These are phyloP conservation scores for Dinoponera quadriceps DNA, from an alignment of 1,140 invertebrate genomes.

Conservation along the genomic window DNA sequence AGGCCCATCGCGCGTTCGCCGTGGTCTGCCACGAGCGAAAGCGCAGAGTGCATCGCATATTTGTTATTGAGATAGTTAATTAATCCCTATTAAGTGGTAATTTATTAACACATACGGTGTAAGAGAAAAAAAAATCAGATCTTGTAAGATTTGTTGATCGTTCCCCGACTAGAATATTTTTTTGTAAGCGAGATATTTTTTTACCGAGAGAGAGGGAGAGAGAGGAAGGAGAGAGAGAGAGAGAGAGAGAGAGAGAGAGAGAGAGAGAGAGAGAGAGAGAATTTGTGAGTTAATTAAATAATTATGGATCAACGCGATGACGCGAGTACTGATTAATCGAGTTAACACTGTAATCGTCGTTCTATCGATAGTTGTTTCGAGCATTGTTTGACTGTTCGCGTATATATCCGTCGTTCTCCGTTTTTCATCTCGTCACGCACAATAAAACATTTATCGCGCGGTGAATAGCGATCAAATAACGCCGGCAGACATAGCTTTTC, in stretches of 20 bases:
- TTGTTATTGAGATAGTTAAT: slow-evolving; percentile 40
- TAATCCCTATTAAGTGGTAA: slow-evolving; percentile 22
- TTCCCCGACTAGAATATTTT: slow-evolving; percentile 46
- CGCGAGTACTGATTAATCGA: slow-evolving; percentile 22
- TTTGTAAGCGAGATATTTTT: slow-evolving; percentile 46
- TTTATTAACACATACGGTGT: slow-evolving; percentile 25
- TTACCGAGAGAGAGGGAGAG: slow-evolving; percentile 11
- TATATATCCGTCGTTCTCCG: slow-evolving; percentile 14
- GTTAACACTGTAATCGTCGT: slow-evolving; percentile 31
- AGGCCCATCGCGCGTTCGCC: not conserved
- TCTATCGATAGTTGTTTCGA: slow-evolving; percentile 33
- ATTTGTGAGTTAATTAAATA: slow-evolving; percentile 10
- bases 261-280: slow-evolving; percentile 8
- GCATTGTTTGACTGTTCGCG: slow-evolving; percentile 16
- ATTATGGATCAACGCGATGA: slow-evolving; percentile 11
- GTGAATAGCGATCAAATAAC: not conserved
- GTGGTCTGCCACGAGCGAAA: not conserved
- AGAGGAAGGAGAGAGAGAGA: not conserved
- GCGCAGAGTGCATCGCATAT: slow-evolving; percentile 4
- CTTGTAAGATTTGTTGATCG: slow-evolving; percentile 45
- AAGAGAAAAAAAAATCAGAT: no score
- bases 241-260: slow-evolving; percentile 9
- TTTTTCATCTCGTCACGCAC: slow-evolving; percentile 43
- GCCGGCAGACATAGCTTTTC: slow-evolving; percentile 9
- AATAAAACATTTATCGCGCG: slow-evolving; percentile 24